Conservation (phyloP, 1,140 invertebrate species). For the Hyposmocoma kahamanoa region DNA sequence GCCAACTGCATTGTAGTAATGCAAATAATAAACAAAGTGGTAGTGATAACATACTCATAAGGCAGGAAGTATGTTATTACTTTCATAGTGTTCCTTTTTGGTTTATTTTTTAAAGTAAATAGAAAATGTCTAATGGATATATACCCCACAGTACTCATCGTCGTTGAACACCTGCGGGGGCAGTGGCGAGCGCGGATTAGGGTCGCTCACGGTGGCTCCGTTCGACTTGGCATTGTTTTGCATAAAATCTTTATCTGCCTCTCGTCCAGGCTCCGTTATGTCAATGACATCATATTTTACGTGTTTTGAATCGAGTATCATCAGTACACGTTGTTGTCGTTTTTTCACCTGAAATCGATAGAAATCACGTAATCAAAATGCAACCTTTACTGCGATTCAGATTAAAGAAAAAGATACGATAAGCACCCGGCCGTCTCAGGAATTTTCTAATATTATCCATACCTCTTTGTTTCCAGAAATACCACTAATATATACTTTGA, state of each 20-base stretch:
- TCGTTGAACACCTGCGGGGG: constrained; percentile 97
- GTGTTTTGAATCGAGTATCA: constrained; percentile 93
- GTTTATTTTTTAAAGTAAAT: too few relatives aligned
- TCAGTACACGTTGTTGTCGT: constrained; percentile 90
- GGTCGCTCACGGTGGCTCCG: constrained; percentile 79
- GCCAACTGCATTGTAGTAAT: too few relatives aligned
- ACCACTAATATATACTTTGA: constrained; percentile 92
- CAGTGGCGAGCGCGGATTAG: constrained; percentile 79
- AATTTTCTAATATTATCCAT: constrained; percentile 59
- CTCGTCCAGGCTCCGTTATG: constrained; percentile 92
- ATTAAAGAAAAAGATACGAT: constrained; percentile 37
- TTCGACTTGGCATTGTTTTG: constrained; percentile 88
- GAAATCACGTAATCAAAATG: constrained; percentile 45
- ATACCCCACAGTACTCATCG: constrained; percentile 93
- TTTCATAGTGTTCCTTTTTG: too few relatives aligned
- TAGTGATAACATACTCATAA: too few relatives aligned
- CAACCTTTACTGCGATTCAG: constrained; percentile 54
- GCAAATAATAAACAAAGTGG: too few relatives aligned
- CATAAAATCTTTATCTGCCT: constrained; percentile 94
- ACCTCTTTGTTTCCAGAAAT: constrained; percentile 95
- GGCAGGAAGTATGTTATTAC: too few relatives aligned
- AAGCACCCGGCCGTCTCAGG: constrained; percentile 44
- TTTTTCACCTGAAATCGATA: constrained; percentile 88
- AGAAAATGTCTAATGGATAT: too few relatives aligned
- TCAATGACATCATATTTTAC: constrained; percentile 92